Conservation (phyloP, 2,113 vertebrate species). For the Myiozetetes cayanensis region DNA sequence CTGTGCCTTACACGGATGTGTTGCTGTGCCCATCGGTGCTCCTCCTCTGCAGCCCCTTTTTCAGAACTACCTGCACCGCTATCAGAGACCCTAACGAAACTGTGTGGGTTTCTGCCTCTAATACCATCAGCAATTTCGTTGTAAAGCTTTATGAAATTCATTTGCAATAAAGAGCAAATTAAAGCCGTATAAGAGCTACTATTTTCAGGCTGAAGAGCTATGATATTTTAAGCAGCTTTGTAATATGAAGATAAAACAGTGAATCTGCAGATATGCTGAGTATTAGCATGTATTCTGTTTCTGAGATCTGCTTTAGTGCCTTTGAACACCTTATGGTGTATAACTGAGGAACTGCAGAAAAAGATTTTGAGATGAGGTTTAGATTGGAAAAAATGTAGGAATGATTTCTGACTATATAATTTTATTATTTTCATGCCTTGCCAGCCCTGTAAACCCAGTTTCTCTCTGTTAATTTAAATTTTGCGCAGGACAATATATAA, state of each 20-base stretch:
- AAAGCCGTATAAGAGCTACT: not conserved
- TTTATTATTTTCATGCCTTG: not conserved
- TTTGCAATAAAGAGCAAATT: not conserved
- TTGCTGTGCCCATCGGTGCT: not conserved
- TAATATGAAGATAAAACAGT: not conserved
- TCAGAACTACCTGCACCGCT: not conserved
- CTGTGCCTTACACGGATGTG: too few species aligned
- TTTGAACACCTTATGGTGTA: not conserved
- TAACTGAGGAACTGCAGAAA: not conserved
- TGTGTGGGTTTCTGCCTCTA: not conserved
- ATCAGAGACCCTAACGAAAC: not conserved
- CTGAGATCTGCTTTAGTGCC: not conserved
- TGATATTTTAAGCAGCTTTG: not conserved
- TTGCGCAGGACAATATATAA: not conserved
- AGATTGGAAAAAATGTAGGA: not conserved
- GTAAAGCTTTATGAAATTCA: not conserved
- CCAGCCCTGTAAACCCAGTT: not conserved
- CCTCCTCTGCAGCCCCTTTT: not conserved
- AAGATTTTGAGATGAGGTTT: not conserved
- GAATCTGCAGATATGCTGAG: not conserved
- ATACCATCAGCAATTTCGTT: not conserved
- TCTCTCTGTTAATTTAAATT: not conserved
- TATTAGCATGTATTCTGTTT: not conserved
- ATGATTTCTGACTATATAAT: not conserved
- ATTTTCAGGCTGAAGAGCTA: not conserved